A percentile compares a stretch with the other conserved stretches of the same genome.
These are phyloP conservation scores for Asobara japonica DNA, from an alignment of 1,140 invertebrate species.

Conservation along the genomic window DNA sequence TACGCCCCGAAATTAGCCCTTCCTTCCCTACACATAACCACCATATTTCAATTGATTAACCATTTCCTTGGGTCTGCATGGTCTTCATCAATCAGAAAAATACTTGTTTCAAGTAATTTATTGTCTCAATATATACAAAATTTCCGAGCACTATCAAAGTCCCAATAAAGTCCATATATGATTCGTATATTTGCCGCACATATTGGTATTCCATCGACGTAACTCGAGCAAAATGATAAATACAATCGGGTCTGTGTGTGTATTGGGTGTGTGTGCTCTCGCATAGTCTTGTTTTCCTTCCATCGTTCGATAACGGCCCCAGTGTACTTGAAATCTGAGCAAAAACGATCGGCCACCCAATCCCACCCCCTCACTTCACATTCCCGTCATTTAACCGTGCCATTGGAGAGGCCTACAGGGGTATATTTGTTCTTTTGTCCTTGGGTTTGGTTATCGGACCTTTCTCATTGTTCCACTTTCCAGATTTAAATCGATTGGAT, in stretches of 20 bases:
- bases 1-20: no score
- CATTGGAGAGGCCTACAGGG: slow-evolving; percentile 4
- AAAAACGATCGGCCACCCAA: background rate
- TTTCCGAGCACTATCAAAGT: no score
- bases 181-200: no score
- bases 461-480: slow-evolving; percentile 17
- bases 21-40: no score
- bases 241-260: background rate
- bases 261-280: background rate
- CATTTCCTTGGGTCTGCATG: no score
- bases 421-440: slow-evolving; percentile 21
- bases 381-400: background rate
- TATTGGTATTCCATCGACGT: no score
- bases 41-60: no score
- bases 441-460: slow-evolving; percentile 15
- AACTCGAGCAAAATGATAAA: background rate
- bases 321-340: background rate
- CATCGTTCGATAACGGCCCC: background rate
- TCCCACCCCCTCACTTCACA: background rate
- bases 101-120: no score
- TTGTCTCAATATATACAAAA: no score
- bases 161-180: no score
- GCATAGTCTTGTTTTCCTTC: background rate
- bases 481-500: slow-evolving; percentile 9
- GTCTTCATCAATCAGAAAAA: no score